phyloP scores from a whole-genome alignment of 2,113 vertebrate species.

The Sakesphorus luctuosus region DNA sequence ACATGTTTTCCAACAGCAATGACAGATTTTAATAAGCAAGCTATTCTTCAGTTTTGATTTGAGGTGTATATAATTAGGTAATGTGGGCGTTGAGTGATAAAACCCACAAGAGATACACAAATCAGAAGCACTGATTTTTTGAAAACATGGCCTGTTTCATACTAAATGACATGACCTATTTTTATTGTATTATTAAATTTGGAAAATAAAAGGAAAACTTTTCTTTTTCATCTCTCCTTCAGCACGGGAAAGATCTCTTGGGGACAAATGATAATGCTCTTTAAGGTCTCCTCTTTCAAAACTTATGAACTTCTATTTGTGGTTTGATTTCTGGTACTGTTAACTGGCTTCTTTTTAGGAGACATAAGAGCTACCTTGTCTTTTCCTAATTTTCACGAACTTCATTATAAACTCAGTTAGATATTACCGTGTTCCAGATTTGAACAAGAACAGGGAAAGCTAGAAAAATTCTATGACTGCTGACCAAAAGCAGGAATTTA shows the following conservation, averaged over 20 bases:
- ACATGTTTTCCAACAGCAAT: constrained; percentile 44
- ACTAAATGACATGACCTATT: not conserved
- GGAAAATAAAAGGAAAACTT: not conserved
- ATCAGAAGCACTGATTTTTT: not conserved
- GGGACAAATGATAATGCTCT: not conserved
- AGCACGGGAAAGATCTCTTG: not conserved
- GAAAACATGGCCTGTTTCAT: not conserved
- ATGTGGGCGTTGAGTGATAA: constrained; percentile 37
- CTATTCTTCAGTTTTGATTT: constrained; percentile 38
- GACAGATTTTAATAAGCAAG: constrained; percentile 56
- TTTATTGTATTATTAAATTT: not conserved
- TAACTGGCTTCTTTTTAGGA: not conserved
- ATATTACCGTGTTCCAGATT: not conserved
- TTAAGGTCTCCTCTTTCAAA: not conserved
- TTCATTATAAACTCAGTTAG: not conserved
- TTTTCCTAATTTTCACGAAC: not conserved
- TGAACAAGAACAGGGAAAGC: not conserved
- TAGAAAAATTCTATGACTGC: not conserved
- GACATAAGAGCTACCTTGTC: not conserved
- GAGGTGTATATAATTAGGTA: constrained; percentile 60
- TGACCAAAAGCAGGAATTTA: not conserved
- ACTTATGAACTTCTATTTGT: not conserved
- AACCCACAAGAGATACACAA: constrained; percentile 57
- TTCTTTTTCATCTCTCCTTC: constrained; percentile 8
- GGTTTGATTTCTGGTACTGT: not conserved